Evolutionary conservation across 2,888 invertebrate genomes (phyloP).

Genomic region (Scrobipalpa costella): DNA sequence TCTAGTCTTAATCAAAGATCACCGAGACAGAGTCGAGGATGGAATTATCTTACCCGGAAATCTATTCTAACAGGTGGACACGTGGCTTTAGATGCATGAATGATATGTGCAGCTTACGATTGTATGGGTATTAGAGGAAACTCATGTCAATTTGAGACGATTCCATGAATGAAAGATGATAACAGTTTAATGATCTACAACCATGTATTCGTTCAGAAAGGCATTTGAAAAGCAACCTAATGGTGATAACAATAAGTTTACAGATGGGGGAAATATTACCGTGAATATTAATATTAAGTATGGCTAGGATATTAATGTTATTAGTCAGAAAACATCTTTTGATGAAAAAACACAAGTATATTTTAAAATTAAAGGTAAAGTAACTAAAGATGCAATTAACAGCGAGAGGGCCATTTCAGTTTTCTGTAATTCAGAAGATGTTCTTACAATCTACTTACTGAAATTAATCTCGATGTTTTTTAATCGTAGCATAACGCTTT

Average conservation of each 20-base stretch:
- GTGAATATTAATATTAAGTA: neutral
- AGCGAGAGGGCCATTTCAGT: no score
- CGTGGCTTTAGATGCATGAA: neutral
- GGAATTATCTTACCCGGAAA: no score
- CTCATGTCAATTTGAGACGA: conserved; percentile 18
- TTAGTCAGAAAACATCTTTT: neutral
- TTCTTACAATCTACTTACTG: no score
- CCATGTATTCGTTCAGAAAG: neutral
- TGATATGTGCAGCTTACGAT: conserved; percentile 17
- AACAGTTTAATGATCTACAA: neutral
- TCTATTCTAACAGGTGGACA: neutral
- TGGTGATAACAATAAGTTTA: neutral
- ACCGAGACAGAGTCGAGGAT: no score
- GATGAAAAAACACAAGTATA: neutral
- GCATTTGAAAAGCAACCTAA: neutral
- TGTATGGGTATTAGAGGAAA: conserved; percentile 19
- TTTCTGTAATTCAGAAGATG: no score
- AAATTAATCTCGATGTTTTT: no score
- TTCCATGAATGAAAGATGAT: conserved; percentile 18
- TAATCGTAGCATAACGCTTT: no score
- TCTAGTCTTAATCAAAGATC: no score
- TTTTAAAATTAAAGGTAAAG: no score
- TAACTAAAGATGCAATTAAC: no score
- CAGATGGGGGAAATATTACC: neutral
- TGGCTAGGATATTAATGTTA: neutral